A percentile compares a stretch with the other conserved stretches of the same genome.
Evolutionary conservation across 2,797 vertebrate species (phyloP).

Genomic region (Toxotes lorentzi): DNA sequence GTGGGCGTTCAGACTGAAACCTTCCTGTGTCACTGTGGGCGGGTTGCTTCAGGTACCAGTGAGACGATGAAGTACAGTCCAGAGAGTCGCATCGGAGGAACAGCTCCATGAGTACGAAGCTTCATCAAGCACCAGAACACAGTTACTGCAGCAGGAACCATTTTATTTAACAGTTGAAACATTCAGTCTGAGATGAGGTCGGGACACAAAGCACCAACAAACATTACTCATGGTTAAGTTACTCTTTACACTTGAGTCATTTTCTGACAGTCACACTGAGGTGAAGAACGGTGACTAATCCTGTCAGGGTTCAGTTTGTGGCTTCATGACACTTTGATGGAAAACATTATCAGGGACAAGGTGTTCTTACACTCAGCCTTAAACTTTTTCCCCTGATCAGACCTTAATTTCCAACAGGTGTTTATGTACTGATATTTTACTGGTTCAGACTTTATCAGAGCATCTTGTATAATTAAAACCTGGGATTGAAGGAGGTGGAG

Average conservation of each 20-base stretch:
- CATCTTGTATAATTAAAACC: too few species aligned
- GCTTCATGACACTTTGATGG: neutral
- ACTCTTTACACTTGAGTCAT: conserved; percentile 22
- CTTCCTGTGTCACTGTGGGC: neutral
- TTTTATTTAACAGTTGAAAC: too few species aligned
- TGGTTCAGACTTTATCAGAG: too few species aligned
- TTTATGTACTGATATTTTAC: too few species aligned
- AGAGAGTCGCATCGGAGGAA: neutral
- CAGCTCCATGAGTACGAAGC: neutral
- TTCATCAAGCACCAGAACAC: neutral
- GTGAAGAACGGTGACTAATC: neutral
- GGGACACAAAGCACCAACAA: neutral
- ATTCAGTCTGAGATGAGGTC: neutral
- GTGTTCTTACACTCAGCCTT: too few species aligned
- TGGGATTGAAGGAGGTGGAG: too few species aligned
- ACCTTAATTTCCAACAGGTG: too few species aligned
- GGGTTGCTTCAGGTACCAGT: neutral
- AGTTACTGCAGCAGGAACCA: too few species aligned
- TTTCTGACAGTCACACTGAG: neutral
- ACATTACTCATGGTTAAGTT: conserved; percentile 1
- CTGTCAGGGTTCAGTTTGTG: conserved; percentile 8
- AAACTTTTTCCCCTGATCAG: too few species aligned
- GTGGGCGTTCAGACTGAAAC: neutral
- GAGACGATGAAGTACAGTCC: neutral
- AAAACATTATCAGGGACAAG: too few species aligned